Conservation (phyloP, 1,140 invertebrate genomes). For the Oreohelix idahoensis region DNA sequence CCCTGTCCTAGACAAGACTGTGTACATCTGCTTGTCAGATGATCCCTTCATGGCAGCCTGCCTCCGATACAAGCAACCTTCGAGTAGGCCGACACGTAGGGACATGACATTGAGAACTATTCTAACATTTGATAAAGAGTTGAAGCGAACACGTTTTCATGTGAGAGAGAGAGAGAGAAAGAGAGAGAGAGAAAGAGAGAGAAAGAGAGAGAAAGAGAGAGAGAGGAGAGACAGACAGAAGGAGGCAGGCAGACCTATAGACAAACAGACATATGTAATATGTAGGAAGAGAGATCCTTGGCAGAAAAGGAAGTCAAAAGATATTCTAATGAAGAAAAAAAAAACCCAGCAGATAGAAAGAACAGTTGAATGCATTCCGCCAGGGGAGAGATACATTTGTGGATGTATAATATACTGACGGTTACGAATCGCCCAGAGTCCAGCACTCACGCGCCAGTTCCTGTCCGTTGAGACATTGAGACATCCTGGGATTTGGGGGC, state of each 20-base stretch:
- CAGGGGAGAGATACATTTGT: not conserved
- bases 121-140: too few species aligned
- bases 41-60: too few species aligned
- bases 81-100: too few species aligned
- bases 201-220: constrained; percentile 18
- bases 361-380: not conserved
- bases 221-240: not conserved
- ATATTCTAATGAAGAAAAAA: not conserved
- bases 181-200: constrained; percentile 20
- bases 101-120: too few species aligned
- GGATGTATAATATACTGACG: not conserved
- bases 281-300: too few species aligned
- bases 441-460: not conserved
- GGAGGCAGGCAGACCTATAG: too few species aligned
- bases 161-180: constrained; percentile 14
- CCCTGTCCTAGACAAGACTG: too few species aligned
- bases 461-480: not conserved
- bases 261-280: too few species aligned
- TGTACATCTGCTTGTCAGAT: too few species aligned
- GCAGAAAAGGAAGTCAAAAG: not conserved
- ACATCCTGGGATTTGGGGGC: not conserved
- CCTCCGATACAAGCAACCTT: too few species aligned
- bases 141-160: not conserved
- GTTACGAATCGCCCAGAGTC: not conserved
- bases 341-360: not conserved